Percentiles rank a stretch among this genome's conserved stretches.
Evolutionary conservation across 2,113 vertebrate genomes (phyloP).

Genomic region (Apeltes quadracus): DNA sequence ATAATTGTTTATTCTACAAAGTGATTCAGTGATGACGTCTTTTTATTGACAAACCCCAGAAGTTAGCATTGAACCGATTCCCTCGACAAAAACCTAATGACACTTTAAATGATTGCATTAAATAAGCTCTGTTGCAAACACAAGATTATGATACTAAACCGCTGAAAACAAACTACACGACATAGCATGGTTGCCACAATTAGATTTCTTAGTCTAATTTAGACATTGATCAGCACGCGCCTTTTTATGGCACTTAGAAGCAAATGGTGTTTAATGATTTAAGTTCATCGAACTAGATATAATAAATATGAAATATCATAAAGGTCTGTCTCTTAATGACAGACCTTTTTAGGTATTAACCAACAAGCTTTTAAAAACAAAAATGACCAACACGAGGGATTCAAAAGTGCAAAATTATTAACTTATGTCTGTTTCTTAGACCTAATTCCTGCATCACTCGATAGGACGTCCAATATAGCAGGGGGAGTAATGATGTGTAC

Average conservation of each 20-base stretch:
- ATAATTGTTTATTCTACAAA: not conserved
- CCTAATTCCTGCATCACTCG: not conserved
- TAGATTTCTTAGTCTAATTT: not conserved
- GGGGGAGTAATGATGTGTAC: not conserved
- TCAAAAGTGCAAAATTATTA: not conserved
- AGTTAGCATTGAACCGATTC: not conserved
- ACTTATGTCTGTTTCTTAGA: not conserved
- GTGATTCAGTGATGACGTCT: not conserved
- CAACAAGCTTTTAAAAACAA: not conserved
- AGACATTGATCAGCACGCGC: not conserved
- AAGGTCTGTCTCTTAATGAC: not conserved
- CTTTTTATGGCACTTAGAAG: not conserved
- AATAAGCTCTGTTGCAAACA: not conserved
- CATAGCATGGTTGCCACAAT: not conserved
- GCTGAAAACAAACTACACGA: not conserved
- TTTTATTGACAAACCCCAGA: not conserved
- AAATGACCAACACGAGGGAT: not conserved
- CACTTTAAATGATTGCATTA: not conserved
- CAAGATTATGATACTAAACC: not conserved
- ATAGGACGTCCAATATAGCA: not conserved
- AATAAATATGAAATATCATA: not conserved
- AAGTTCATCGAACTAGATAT: not conserved
- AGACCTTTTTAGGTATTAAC: not conserved
- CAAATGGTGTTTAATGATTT: not conserved
- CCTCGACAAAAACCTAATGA: not conserved